Evolutionary conservation across 2,888 invertebrate species (phyloP).

Genomic region (Ornithoptera alexandrae): DNA sequence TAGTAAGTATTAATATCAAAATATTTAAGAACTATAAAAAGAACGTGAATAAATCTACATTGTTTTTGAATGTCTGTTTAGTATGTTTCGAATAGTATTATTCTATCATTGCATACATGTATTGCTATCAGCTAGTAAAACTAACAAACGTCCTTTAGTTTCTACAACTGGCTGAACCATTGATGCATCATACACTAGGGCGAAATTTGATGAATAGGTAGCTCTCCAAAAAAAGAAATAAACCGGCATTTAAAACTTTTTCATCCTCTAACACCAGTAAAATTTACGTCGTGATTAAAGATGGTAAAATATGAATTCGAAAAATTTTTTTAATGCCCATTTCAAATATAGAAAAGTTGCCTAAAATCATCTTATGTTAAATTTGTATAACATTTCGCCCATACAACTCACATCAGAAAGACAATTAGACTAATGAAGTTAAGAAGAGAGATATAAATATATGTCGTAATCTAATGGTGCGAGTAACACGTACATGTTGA

Average conservation of each 20-base stretch:
- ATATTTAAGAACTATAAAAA: background rate
- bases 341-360: too few species aligned
- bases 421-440: too few species aligned
- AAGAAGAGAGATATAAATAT: background rate
- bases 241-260: too few species aligned
- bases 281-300: too few species aligned
- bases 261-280: too few species aligned
- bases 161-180: background rate
- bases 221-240: too few species aligned
- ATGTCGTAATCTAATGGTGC: conserved; percentile 30
- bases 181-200: background rate
- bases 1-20: background rate
- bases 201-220: background rate
- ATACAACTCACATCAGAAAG: too few species aligned
- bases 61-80: background rate
- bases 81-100: background rate
- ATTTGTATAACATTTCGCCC: too few species aligned
- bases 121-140: background rate
- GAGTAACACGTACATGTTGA: conserved; percentile 38
- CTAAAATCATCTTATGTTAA: too few species aligned
- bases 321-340: too few species aligned
- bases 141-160: background rate
- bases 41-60: background rate
- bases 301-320: too few species aligned
- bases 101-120: background rate